These are phyloP conservation scores for Hirundichthys speculiger DNA, from an alignment of 2,113 vertebrate genomes.

Conservation along the genomic window DNA sequence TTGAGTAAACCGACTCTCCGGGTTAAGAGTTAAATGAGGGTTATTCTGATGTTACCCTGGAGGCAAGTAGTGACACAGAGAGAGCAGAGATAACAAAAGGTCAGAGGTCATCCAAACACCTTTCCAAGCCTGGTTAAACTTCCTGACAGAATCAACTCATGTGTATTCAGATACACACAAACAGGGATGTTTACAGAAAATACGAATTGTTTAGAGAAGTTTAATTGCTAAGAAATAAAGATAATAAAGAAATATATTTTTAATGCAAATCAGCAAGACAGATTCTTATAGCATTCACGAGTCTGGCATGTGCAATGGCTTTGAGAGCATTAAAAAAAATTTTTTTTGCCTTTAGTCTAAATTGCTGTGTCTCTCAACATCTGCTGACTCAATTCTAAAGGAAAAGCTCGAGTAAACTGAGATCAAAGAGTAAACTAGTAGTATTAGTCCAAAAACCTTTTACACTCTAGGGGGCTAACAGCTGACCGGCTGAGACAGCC, in stretches of 20 bases:
- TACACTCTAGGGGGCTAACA: slow-evolving; percentile 60
- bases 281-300: no score
- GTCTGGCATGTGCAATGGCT: no score
- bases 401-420: slow-evolving; percentile 27
- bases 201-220: no score
- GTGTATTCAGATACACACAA: no score
- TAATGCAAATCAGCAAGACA: no score
- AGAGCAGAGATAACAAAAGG: slow-evolving; percentile 45
- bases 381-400: background rate
- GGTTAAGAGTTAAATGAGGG: slow-evolving; percentile 48
- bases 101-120: slow-evolving; percentile 59
- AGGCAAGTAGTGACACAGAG: slow-evolving; percentile 41
- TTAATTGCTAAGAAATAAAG: no score
- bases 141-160: slow-evolving; percentile 37
- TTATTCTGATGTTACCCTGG: slow-evolving; percentile 30
- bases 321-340: no score
- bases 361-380: no score
- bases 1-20: slow-evolving; percentile 1
- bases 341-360: no score
- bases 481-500: slow-evolving; percentile 52
- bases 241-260: no score
- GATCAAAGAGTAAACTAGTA: slow-evolving; percentile 31
- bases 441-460: slow-evolving; percentile 57
- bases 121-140: slow-evolving; percentile 60
- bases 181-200: no score